phyloP scores from a whole-genome alignment of 2,113 vertebrate genomes.

The Solea senegalensis region DNA sequence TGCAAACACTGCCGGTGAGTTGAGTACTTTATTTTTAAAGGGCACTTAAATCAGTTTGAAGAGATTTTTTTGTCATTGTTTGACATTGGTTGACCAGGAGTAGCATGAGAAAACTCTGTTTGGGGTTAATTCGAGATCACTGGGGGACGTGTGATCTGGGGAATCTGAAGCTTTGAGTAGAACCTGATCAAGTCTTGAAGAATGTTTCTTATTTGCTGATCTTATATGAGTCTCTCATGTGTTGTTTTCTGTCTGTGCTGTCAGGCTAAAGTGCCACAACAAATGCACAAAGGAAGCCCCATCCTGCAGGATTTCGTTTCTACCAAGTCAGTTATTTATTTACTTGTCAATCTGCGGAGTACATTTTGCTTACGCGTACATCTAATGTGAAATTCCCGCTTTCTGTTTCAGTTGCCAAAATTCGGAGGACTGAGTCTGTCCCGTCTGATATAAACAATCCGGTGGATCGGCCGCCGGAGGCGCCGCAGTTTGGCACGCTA shows the following conservation, averaged over 20 bases:
- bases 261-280: slow-evolving; percentile 98
- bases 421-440: slow-evolving; percentile 95
- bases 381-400: slow-evolving; percentile 6
- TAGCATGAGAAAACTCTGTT: background rate
- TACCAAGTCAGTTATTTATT: slow-evolving; percentile 87
- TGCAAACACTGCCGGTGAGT: slow-evolving; percentile 98
- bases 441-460: slow-evolving; percentile 99
- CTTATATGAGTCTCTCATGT: background rate
- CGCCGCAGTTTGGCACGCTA: slow-evolving; percentile 92
- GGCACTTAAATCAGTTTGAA: background rate
- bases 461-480: slow-evolving; percentile 89
- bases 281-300: slow-evolving; percentile 99
- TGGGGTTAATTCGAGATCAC: too few species aligned
- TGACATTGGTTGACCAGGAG: background rate
- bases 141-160: too few species aligned
- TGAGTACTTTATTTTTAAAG: background rate
- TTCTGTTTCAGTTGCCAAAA: slow-evolving; percentile 86
- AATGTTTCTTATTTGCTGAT: background rate
- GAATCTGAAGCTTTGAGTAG: background rate
- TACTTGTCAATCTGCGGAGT: background rate
- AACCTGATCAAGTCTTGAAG: background rate
- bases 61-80: background rate
- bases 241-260: slow-evolving; percentile 33
- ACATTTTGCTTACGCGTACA: background rate
- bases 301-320: slow-evolving; percentile 95